Evolutionary conservation across 2,113 vertebrate genomes (phyloP).

Genomic region (Thalassarche chlororhynchos): DNA sequence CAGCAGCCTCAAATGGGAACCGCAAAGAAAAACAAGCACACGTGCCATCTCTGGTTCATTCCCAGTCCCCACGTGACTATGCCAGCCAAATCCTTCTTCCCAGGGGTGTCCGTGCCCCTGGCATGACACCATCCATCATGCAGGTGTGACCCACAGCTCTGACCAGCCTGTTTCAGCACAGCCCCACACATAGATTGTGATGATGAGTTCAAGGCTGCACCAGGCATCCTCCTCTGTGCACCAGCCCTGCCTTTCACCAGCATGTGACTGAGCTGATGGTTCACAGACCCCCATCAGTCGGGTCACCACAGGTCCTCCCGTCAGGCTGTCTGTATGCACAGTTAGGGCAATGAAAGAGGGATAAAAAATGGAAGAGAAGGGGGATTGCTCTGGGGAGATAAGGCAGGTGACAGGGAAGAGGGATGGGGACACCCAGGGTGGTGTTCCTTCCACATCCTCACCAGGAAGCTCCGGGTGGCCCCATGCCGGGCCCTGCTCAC

Average conservation of each 20-base stretch:
- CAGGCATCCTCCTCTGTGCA: no score
- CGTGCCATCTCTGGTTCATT: neutral
- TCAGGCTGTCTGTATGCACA: neutral
- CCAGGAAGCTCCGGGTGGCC: neutral
- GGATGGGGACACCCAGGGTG: neutral
- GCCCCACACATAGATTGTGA: neutral
- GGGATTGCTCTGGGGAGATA: neutral
- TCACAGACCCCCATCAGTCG: neutral
- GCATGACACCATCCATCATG: neutral
- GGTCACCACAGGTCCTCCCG: neutral
- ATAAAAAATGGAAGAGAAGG: neutral
- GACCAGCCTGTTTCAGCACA: neutral
- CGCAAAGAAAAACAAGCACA: neutral
- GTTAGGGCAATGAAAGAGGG: neutral
- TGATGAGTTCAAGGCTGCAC: neutral
- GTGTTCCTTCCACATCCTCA: neutral
- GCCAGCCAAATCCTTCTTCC: neutral
- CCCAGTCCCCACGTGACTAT: fast-evolving
- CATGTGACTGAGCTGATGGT: neutral
- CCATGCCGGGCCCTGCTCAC: neutral
- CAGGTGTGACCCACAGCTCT: neutral
- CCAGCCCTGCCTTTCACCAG: neutral
- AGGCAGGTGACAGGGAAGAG: neutral
- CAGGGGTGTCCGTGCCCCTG: neutral
- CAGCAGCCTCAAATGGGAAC: neutral